Evolutionary conservation across 2,113 vertebrate genomes (phyloP).

Genomic region (Gymnocephalus cernua): DNA sequence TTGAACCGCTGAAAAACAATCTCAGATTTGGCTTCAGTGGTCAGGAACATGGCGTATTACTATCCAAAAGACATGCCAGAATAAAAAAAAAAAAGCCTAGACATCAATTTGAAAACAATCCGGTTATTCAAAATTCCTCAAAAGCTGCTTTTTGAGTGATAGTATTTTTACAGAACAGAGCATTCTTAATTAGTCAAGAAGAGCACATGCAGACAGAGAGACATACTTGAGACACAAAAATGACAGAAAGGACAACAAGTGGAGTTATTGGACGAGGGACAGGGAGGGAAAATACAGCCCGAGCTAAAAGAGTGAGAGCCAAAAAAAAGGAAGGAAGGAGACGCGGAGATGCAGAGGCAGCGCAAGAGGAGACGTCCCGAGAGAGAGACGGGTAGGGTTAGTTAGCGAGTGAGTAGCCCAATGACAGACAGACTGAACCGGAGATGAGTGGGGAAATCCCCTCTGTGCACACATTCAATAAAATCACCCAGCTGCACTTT

Average conservation of each 20-base stretch:
- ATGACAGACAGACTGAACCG: conserved; percentile 79
- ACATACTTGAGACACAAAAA: conserved; percentile 15
- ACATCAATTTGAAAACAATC: not conserved
- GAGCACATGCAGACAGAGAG: not conserved
- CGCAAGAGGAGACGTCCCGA: conserved; percentile 74
- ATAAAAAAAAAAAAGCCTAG: not conserved
- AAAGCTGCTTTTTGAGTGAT: not conserved
- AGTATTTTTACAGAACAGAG: not conserved
- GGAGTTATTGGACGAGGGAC: conserved; percentile 21
- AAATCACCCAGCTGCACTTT: conserved; percentile 75
- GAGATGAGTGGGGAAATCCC: conserved; percentile 83
- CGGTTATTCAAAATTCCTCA: not conserved
- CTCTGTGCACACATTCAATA: conserved; percentile 74
- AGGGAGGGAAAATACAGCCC: conserved; percentile 40
- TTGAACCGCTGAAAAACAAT: not conserved
- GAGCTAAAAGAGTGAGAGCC: conserved; percentile 46
- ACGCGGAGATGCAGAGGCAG: conserved; percentile 73
- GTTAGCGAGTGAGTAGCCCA: conserved; percentile 74
- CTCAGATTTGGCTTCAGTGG: not conserved
- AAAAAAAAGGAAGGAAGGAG: conserved; percentile 75
- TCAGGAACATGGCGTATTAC: not conserved
- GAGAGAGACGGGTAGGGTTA: conserved; percentile 65
- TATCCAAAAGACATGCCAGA: not conserved
- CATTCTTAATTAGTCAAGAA: not conserved
- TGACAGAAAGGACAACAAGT: conserved; percentile 22